Evolutionary conservation across 2,888 invertebrate genomes (phyloP).

Genomic region (Platycnemis pennipes): DNA sequence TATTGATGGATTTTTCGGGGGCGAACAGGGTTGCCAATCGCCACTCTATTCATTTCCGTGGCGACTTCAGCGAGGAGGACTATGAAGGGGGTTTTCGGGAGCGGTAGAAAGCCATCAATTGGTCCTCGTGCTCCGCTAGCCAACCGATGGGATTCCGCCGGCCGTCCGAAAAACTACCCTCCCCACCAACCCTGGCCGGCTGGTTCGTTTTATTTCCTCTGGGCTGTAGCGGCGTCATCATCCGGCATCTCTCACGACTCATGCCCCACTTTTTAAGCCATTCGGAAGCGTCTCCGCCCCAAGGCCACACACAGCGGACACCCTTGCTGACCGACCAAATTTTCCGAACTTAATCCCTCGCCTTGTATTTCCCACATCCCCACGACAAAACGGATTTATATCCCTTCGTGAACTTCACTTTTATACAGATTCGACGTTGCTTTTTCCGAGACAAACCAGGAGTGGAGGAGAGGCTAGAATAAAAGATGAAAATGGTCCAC

Average conservation of each 20-base stretch:
- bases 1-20: slow-evolving; percentile 2
- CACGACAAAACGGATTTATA: not conserved
- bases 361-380: not conserved
- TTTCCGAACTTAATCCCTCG: not conserved
- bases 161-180: not conserved
- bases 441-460: not conserved
- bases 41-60: not conserved
- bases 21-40: not conserved
- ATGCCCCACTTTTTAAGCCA: not conserved
- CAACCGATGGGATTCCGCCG: not conserved
- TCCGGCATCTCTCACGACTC: not conserved
- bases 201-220: not conserved
- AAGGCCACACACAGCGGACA: not conserved
- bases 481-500: not conserved
- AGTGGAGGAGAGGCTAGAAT: not conserved
- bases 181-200: not conserved
- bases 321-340: not conserved
- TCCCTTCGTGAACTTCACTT: not conserved
- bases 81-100: not conserved
- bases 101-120: not conserved
- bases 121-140: not conserved
- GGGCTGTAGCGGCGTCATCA: not conserved
- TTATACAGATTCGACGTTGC: not conserved
- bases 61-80: not conserved
- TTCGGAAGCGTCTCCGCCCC: not conserved